phyloP scores from a whole-genome alignment of 2,888 invertebrate genomes.

The Alsophila aescularia region DNA sequence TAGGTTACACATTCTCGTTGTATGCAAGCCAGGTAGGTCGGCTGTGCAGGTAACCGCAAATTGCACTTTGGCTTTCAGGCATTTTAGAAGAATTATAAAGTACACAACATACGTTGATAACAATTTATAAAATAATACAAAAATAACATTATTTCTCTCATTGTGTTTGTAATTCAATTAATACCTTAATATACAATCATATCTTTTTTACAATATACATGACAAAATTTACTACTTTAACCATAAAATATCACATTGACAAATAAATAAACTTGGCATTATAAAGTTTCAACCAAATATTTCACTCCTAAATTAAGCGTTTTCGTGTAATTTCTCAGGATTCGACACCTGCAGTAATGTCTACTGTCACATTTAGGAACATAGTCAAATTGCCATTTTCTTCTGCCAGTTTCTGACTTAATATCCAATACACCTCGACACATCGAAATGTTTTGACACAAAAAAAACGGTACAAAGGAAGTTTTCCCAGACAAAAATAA shows the following conservation, averaged over 20 bases:
- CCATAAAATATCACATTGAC: conserved; percentile 36
- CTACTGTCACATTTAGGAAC: neutral
- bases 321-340: conserved; percentile 17
- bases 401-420: too few species aligned
- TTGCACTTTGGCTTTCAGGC: too few species aligned
- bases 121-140: conserved; percentile 10
- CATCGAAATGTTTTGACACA: too few species aligned
- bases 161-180: neutral
- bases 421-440: too few species aligned
- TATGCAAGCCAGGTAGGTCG: too few species aligned
- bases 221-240: conserved; percentile 8
- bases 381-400: neutral
- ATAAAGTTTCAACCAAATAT: conserved; percentile 1
- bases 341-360: neutral
- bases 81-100: neutral
- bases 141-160: conserved; percentile 7
- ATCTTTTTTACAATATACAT: conserved; percentile 11
- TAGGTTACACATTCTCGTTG: too few species aligned
- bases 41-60: too few species aligned
- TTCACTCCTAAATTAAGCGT: conserved; percentile 16
- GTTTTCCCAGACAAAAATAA: too few species aligned
- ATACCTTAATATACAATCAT: neutral
- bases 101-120: neutral
- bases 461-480: too few species aligned
- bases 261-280: conserved; percentile 25